Percentiles rank a stretch among this genome's conserved stretches.
Evolutionary conservation across 2,113 vertebrate genomes (phyloP).

Genomic region (Camelus bactrianus): DNA sequence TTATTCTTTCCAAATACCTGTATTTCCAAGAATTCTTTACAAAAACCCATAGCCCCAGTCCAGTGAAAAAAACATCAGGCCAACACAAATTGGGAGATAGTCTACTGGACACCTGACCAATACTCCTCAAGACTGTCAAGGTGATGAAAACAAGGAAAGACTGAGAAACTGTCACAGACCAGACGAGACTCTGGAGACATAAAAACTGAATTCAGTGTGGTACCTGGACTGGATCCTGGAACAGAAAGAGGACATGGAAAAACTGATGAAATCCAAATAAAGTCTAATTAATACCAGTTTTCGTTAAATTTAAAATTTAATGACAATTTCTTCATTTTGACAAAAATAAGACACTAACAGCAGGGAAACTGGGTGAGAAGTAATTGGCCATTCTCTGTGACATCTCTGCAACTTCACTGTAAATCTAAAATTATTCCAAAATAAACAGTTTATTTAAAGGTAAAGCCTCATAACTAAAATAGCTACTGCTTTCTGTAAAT

Average conservation of each 20-base stretch:
- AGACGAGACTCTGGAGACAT: neutral
- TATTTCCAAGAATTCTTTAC: neutral
- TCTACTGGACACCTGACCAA: neutral
- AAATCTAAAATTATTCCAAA: constrained; percentile 37
- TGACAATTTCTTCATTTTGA: neutral
- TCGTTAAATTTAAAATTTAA: neutral
- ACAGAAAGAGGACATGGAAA: neutral
- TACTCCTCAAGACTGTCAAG: neutral
- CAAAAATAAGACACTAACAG: neutral
- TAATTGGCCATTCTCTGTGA: neutral
- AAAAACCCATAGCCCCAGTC: neutral
- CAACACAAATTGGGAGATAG: too few species aligned
- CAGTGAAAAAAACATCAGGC: neutral
- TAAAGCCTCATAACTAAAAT: constrained; percentile 30
- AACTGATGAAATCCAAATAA: neutral
- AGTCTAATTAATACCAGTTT: neutral
- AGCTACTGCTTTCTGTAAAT: constrained; percentile 17
- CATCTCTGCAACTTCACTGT: neutral
- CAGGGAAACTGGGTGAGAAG: neutral
- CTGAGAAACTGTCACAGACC: neutral
- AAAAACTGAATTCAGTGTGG: neutral
- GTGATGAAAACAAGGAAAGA: neutral
- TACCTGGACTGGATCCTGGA: neutral
- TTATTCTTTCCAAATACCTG: neutral
- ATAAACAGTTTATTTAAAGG: constrained; percentile 28